Base-by-base conservation (phyloP, 35 echinoderm and acorn worm genomes). In the Diadema setosum region DNA sequence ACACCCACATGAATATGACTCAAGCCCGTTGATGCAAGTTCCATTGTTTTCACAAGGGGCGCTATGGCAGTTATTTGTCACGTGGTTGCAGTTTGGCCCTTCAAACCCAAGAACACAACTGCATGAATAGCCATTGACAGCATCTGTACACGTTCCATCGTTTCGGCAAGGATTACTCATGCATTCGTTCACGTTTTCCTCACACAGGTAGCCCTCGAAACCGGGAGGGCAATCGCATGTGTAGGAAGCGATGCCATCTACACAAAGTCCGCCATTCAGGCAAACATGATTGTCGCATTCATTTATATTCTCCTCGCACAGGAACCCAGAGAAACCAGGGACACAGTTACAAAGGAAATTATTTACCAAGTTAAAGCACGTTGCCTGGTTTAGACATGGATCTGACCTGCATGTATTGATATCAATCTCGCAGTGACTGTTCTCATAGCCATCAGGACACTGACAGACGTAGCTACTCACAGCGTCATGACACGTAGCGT, bases 161-260 rank as follows among this genome's bases (percentile, higher is more conserved):
- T 95, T 91, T 30, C 76, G 82, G 36, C 96, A 98, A 0, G 96
- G 96, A 36, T 91, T 85, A 32, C 88, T 91, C 5, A 29, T 9
- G 83, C 96, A 98, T 31, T 91, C 86, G 63, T 98, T 82, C 17
- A 94, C 34, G 43, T 43, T 56, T 5, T 40, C 32, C 1, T 36
- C 39, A 29, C 43, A 56, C 3, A 85, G 7, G 4, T 21, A 4
- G 4, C 35, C 50, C 4, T 31, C 0, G 21, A 59, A 83, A 55
- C 45, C 52, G 20, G 16, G 5, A 43, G 8, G 49, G 17, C 81
- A 56, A 16, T 35, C 39, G 57, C 52, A 59, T 18, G 45, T 30
- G 33, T 83, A 50, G 5, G 45, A 83, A 56, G 31, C 45, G 12
- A 59, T 56, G 7, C 45, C 81, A 30, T 83, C 45, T 31, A 83